Conservation (phyloP, 2,797 vertebrate genomes). For the Pipistrellus pygmaeus region DNA sequence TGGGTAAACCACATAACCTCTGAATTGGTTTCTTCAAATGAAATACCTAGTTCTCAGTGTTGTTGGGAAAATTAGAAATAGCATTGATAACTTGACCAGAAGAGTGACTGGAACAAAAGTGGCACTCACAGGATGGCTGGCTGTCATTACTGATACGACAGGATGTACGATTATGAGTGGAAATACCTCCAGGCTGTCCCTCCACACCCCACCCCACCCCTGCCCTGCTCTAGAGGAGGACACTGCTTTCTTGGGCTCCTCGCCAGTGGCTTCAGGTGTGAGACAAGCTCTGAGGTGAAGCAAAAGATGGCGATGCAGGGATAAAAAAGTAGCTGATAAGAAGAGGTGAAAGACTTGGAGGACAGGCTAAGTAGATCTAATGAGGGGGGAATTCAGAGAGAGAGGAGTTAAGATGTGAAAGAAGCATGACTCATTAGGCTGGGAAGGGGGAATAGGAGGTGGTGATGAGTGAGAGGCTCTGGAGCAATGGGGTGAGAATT, state of each 20-base stretch:
- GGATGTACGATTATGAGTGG: fast-evolving
- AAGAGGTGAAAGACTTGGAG: background rate
- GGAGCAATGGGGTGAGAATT: background rate
- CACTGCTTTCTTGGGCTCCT: background rate
- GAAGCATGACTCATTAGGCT: background rate
- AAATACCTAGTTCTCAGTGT: background rate
- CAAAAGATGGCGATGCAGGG: background rate
- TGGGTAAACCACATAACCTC: background rate
- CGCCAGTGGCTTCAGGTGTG: background rate
- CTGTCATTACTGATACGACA: too few relatives aligned
- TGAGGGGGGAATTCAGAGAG: background rate
- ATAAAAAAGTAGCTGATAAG: background rate
- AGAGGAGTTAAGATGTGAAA: background rate
- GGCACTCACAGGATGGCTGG: background rate
- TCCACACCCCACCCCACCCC: background rate
- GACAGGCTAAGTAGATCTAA: background rate
- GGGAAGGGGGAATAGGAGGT: background rate
- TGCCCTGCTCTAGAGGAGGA: background rate
- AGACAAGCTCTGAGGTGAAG: background rate
- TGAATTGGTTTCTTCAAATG: background rate
- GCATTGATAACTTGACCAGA: fast-evolving
- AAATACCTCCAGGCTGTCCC: background rate
- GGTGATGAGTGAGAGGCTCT: background rate
- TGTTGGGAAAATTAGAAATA: background rate
- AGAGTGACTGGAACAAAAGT: background rate